Conservation (phyloP, 1,140 invertebrate genomes). For the Trichonephila inaurata region DNA sequence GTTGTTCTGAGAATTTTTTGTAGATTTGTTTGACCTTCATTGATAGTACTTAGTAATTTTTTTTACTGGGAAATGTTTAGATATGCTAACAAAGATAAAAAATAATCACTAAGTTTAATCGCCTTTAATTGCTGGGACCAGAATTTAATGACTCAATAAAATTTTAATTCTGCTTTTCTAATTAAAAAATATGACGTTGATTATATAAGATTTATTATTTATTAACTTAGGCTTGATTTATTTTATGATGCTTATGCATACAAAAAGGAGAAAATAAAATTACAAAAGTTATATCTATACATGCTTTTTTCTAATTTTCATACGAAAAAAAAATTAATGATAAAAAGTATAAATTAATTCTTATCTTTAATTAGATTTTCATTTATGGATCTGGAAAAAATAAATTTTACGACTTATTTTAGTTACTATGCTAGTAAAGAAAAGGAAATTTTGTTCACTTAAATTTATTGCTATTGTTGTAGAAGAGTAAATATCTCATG, state of each 20-base stretch:
- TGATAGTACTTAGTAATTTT: background rate
- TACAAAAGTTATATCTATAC: background rate
- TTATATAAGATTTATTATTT: background rate
- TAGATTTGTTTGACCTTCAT: background rate
- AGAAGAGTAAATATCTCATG: too few species aligned
- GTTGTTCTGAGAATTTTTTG: background rate
- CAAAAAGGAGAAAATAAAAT: background rate
- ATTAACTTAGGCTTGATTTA: background rate
- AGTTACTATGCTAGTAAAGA: too few species aligned
- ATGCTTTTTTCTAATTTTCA: background rate
- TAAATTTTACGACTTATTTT: too few species aligned
- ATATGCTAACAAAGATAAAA: background rate
- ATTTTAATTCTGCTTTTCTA: background rate
- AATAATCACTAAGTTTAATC: background rate
- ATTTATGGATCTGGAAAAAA: too few species aligned
- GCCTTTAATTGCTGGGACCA: too few species aligned
- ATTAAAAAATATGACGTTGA: background rate
- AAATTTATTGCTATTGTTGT: too few species aligned
- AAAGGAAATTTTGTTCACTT: too few species aligned
- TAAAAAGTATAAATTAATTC: too few species aligned
- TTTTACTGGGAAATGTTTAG: background rate
- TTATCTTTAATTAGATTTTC: too few species aligned
- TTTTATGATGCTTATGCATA: background rate
- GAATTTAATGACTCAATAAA: background rate
- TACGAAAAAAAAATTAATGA: too few species aligned